Evolutionary conservation across 2,113 vertebrate species (phyloP).

Genomic region (Fregata magnificens): DNA sequence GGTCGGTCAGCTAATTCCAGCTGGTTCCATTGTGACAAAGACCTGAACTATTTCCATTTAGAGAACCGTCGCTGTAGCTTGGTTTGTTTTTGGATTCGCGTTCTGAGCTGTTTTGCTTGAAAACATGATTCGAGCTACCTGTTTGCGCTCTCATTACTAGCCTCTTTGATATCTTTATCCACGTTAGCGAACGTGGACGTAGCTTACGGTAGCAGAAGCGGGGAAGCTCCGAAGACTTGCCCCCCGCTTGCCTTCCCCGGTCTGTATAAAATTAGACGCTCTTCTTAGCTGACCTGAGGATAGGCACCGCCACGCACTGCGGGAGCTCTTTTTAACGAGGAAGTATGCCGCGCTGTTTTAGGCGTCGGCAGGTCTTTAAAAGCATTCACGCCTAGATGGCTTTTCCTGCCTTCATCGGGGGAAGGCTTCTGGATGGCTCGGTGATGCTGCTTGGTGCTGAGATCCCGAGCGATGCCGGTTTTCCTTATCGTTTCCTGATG

Average conservation of each 20-base stretch:
- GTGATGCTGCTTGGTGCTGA: background rate
- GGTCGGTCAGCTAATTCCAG: background rate
- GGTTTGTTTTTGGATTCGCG: background rate
- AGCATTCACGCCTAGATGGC: background rate
- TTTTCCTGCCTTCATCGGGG: background rate
- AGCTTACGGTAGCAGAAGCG: background rate
- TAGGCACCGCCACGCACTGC: background rate
- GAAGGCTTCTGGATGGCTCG: background rate
- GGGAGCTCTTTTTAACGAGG: background rate
- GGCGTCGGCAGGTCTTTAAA: background rate
- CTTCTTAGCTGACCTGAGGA: background rate
- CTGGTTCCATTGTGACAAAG: background rate
- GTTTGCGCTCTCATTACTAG: background rate
- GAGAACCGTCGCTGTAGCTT: background rate
- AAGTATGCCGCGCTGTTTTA: background rate
- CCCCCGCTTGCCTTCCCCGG: background rate
- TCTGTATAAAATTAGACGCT: background rate
- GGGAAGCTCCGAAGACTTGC: background rate
- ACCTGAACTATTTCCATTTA: background rate
- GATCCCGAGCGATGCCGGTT: fast-evolving
- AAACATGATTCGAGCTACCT: background rate
- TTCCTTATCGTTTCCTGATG: background rate
- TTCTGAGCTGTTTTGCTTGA: background rate
- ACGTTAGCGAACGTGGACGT: fast-evolving
- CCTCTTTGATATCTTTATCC: background rate